Evolutionary conservation across 1,140 invertebrate genomes (phyloP).

Genomic region (Drosophila subobscura): DNA sequence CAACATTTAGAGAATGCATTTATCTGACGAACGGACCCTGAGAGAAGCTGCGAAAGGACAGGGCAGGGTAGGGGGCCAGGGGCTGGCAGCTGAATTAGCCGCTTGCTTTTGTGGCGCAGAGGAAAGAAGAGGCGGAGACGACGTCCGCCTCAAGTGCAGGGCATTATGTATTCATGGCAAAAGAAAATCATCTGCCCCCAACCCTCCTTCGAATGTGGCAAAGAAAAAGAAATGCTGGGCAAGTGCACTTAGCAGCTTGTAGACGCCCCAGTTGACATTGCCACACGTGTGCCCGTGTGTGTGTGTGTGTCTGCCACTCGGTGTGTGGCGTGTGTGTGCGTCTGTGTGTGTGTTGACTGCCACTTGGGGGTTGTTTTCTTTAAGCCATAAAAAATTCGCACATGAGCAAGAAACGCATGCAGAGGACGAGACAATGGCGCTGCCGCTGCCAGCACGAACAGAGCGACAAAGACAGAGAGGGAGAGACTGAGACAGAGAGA

Average conservation of each 20-base stretch:
- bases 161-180: slow-evolving; percentile 76
- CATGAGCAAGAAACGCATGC: slow-evolving; percentile 56
- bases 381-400: slow-evolving; percentile 75
- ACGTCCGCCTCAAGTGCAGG: slow-evolving; percentile 71
- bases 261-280: slow-evolving; percentile 81
- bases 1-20: slow-evolving; percentile 76
- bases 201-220: background rate
- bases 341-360: slow-evolving; percentile 27
- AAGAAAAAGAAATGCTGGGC: slow-evolving; percentile 67
- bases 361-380: slow-evolving; percentile 77
- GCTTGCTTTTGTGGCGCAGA: slow-evolving; percentile 61
- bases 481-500: background rate
- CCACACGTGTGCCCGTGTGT: slow-evolving; percentile 41
- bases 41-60: too few species aligned
- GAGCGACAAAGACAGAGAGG: background rate
- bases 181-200: slow-evolving; percentile 26
- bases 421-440: slow-evolving; percentile 62
- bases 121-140: slow-evolving; percentile 18
- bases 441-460: background rate
- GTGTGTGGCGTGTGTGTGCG: too few species aligned
- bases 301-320: slow-evolving; percentile 9
- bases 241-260: slow-evolving; percentile 80
- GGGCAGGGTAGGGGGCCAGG: background rate
- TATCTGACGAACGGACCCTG: slow-evolving; percentile 60
- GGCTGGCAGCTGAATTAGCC: slow-evolving; percentile 72